Conservation (phyloP, 2,113 vertebrate species). For the Lycaon pictus region DNA sequence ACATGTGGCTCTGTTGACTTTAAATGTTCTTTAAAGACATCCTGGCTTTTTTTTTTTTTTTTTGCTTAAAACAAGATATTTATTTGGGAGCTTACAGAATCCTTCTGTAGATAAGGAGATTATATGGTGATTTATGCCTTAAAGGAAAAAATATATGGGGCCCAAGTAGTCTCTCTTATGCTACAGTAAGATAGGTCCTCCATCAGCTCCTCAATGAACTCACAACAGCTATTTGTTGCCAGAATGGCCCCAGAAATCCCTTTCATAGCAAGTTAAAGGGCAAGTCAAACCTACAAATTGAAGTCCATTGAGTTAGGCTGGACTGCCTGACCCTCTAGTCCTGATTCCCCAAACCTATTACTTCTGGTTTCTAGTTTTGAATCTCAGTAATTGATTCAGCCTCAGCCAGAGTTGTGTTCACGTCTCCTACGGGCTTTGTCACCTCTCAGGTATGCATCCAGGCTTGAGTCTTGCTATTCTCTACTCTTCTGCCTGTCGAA, state of each 20-base stretch:
- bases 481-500: background rate
- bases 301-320: background rate
- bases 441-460: background rate
- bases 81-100: background rate
- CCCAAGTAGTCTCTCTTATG: background rate
- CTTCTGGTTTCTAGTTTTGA: background rate
- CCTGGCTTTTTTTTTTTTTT: background rate
- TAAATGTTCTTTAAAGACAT: background rate
- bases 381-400: background rate
- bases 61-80: background rate
- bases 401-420: background rate
- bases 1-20: background rate
- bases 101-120: background rate
- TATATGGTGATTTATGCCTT: background rate
- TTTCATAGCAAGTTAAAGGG: background rate
- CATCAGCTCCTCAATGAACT: background rate
- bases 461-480: background rate
- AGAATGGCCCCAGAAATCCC: background rate
- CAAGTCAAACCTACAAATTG: background rate
- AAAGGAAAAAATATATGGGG: background rate
- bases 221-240: background rate
- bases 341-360: background rate
- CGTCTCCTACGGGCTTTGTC: too few relatives aligned
- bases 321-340: background rate
- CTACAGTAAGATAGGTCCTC: background rate